Conservation (phyloP, 1,140 invertebrate species). For the Eciton burchellii region DNA sequence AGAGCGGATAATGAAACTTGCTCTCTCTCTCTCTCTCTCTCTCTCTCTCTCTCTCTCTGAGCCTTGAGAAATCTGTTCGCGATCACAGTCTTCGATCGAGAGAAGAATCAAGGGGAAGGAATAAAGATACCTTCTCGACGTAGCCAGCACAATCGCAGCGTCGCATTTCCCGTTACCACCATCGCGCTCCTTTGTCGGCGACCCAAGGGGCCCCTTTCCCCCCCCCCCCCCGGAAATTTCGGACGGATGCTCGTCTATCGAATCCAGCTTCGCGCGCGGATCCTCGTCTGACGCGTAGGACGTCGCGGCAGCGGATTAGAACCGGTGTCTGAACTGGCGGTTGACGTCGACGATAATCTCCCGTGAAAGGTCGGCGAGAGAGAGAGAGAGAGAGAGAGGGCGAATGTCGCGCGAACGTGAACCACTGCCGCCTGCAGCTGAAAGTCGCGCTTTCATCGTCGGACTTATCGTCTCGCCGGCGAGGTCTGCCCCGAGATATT, state of each 20-base stretch:
- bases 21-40: too few relatives aligned
- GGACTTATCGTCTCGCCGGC: slow-evolving; percentile 14
- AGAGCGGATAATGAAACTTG: too few relatives aligned
- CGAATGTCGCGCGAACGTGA: slow-evolving; percentile 29
- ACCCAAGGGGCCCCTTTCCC: too few relatives aligned
- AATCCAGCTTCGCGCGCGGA: slow-evolving; percentile 20
- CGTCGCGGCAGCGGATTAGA: slow-evolving; percentile 41
- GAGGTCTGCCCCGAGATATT: not conserved
- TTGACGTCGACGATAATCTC: slow-evolving; percentile 55
- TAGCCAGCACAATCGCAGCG: too few relatives aligned
- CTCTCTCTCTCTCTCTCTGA: too few relatives aligned
- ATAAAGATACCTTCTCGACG: too few relatives aligned
- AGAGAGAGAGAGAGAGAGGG: not conserved
- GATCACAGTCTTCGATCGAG: too few relatives aligned
- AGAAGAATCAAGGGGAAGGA: too few relatives aligned
- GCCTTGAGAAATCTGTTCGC: too few relatives aligned
- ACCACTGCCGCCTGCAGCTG: not conserved
- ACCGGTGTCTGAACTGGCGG: not conserved
- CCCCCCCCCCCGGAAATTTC: too few relatives aligned
- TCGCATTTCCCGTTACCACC: too few relatives aligned
- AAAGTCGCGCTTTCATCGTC: slow-evolving; percentile 37
- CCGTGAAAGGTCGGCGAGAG: slow-evolving; percentile 17
- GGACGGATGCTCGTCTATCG: slow-evolving; percentile 2
- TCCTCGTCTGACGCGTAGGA: not conserved
- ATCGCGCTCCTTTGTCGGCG: too few relatives aligned